A percentile compares a stretch with the other conserved stretches of the same genome.
Conservation (phyloP, 2,888 invertebrate genomes). For the Epirrita christyi region DNA sequence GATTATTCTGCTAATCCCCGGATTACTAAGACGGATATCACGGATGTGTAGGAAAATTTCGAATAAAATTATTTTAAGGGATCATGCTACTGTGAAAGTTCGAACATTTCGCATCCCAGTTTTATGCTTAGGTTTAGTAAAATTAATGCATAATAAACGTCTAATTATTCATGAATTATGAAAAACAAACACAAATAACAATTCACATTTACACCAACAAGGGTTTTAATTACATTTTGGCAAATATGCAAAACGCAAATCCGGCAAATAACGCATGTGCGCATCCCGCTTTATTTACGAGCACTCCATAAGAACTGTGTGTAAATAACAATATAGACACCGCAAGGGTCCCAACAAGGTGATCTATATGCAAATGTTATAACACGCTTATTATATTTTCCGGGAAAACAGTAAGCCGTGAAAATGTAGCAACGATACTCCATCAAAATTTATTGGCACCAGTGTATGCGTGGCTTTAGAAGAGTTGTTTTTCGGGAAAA, state of each 20-base stretch:
- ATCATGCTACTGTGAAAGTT: neutral
- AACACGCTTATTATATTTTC: conserved; percentile 82
- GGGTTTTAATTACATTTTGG: conserved; percentile 52
- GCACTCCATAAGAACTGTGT: conserved; percentile 65
- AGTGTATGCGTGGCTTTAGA: conserved; percentile 50
- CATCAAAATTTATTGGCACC: conserved; percentile 73
- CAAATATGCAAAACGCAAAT: conserved; percentile 61
- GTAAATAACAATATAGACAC: conserved; percentile 65
- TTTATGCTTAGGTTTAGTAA: conserved; percentile 1
- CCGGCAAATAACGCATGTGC: conserved; percentile 54
- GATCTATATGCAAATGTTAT: conserved; percentile 84
- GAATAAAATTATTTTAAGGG: conserved; percentile 9
- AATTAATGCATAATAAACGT: too few species aligned
- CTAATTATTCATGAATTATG: conserved; percentile 3
- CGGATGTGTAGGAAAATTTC: conserved; percentile 18
- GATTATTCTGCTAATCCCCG: conserved; percentile 28
- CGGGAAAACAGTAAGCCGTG: conserved; percentile 67
- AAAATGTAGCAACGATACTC: conserved; percentile 65
- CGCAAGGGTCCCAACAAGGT: conserved; percentile 61
- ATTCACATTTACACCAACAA: conserved; percentile 29
- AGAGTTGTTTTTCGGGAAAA: conserved; percentile 45
- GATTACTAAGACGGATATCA: conserved; percentile 28
- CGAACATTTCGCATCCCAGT: neutral
- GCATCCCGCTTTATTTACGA: conserved; percentile 61
- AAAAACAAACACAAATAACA: conserved; percentile 31